Conservation (phyloP, 2,113 vertebrate species). For the Seriola rivoliana region DNA sequence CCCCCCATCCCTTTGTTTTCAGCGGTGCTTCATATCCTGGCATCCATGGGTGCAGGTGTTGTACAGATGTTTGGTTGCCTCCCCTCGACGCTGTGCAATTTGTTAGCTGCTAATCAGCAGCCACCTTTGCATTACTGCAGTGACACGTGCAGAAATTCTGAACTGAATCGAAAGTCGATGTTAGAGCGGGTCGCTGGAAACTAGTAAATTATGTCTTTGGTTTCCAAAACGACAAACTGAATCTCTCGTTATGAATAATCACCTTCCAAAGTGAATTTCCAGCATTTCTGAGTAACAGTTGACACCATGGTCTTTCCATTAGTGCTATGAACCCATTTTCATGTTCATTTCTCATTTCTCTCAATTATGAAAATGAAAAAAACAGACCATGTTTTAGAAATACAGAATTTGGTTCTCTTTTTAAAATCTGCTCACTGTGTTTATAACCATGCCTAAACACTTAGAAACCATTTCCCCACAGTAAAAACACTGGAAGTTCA, state of each 20-base stretch:
- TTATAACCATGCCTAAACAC: too few relatives aligned
- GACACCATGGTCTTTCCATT: not conserved
- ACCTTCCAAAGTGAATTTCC: too few relatives aligned
- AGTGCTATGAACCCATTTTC: too few relatives aligned
- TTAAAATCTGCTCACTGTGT: too few relatives aligned
- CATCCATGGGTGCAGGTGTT: slow-evolving; percentile 91
- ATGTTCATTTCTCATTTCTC: too few relatives aligned
- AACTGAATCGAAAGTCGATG: not conserved
- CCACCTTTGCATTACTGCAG: slow-evolving; percentile 58
- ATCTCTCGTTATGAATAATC: not conserved
- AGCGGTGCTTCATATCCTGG: slow-evolving; percentile 82
- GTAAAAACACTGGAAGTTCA: too few relatives aligned
- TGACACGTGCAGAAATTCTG: slow-evolving; percentile 30
- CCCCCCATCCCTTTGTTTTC: slow-evolving; percentile 10
- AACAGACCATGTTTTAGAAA: too few relatives aligned
- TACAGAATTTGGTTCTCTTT: too few relatives aligned
- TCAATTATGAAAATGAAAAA: too few relatives aligned
- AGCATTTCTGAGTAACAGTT: not conserved
- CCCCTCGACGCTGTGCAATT: slow-evolving; percentile 61
- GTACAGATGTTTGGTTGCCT: slow-evolving; percentile 78
- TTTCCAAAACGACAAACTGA: not conserved
- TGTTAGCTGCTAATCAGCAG: slow-evolving; percentile 74
- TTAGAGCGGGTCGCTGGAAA: slow-evolving; percentile 5
- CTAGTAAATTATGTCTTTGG: not conserved
- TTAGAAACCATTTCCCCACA: too few relatives aligned